Conservation (phyloP, 2,113 vertebrate species). For the Melanerpes formicivorus region DNA sequence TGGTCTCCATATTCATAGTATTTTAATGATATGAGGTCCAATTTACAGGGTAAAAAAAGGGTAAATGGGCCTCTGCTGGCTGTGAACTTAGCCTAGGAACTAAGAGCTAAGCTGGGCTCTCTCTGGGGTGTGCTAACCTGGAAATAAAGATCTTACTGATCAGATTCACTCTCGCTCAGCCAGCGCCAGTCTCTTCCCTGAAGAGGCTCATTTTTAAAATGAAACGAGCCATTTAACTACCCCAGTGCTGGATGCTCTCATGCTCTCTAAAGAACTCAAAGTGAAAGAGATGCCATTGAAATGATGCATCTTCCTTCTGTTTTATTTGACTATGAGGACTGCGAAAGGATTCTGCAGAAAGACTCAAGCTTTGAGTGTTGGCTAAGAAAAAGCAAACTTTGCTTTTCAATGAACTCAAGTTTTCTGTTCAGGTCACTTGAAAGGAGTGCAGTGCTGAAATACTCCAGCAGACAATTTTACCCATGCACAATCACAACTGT, state of each 20-base stretch:
- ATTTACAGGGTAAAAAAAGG: not conserved
- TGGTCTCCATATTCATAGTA: not conserved
- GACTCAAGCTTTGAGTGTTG: not conserved
- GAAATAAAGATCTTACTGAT: not conserved
- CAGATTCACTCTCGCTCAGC: not conserved
- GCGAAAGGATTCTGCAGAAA: not conserved
- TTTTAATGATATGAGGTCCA: not conserved
- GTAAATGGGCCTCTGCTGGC: not conserved
- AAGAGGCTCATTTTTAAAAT: not conserved
- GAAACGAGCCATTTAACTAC: not conserved
- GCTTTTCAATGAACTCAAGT: not conserved
- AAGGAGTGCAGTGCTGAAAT: not conserved
- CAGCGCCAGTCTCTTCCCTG: not conserved
- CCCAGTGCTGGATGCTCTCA: not conserved
- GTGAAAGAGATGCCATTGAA: not conserved
- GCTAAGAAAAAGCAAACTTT: not conserved
- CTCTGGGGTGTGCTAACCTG: not conserved
- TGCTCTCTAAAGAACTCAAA: not conserved
- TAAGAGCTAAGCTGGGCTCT: not conserved
- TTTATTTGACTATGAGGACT: not conserved
- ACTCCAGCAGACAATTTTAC: not conserved
- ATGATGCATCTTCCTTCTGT: not conserved
- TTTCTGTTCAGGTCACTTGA: not conserved
- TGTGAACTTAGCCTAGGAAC: not conserved
- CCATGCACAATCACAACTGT: not conserved